A percentile compares a stretch with the other conserved stretches of the same genome.
Conservation (phyloP, 1,140 invertebrate genomes). For the Agrypnia vestita region DNA sequence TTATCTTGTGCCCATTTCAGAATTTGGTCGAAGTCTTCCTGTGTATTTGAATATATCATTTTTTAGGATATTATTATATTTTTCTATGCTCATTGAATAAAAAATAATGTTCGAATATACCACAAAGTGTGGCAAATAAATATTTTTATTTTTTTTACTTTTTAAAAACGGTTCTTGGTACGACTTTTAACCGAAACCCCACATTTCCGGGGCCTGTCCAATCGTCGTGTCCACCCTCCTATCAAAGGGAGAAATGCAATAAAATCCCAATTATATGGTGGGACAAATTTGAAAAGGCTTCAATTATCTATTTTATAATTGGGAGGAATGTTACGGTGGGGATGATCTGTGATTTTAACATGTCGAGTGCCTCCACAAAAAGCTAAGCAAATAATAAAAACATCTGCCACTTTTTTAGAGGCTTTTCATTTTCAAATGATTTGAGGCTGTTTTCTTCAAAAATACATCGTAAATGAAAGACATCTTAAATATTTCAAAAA, state of each 20-base stretch:
- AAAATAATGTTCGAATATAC: too few relatives aligned
- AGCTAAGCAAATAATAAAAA: slow-evolving; percentile 27
- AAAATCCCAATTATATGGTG: slow-evolving; percentile 58
- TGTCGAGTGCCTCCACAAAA: slow-evolving; percentile 24
- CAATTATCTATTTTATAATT: slow-evolving; percentile 58
- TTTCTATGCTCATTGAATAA: too few relatives aligned
- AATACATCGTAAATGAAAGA: too few relatives aligned
- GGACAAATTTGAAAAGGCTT: slow-evolving; percentile 55
- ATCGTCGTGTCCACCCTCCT: background rate
- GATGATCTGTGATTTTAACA: slow-evolving; percentile 6
- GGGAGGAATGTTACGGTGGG: slow-evolving; percentile 44
- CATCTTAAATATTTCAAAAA: too few relatives aligned
- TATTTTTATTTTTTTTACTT: too few relatives aligned
- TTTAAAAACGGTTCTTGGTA: too few relatives aligned
- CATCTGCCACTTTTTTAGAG: slow-evolving; percentile 17
- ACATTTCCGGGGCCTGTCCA: background rate
- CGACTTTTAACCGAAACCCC: too few relatives aligned
- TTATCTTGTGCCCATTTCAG: too few relatives aligned
- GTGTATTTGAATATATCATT: too few relatives aligned
- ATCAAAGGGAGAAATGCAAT: slow-evolving; percentile 59
- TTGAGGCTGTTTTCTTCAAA: background rate
- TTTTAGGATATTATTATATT: too few relatives aligned
- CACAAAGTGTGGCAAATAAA: too few relatives aligned
- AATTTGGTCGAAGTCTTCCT: too few relatives aligned
- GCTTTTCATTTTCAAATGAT: background rate